A percentile compares a stretch with the other conserved stretches of the same genome.
Conservation (phyloP, 1,140 invertebrate species). For the Pseudomyrmex sp. region DNA sequence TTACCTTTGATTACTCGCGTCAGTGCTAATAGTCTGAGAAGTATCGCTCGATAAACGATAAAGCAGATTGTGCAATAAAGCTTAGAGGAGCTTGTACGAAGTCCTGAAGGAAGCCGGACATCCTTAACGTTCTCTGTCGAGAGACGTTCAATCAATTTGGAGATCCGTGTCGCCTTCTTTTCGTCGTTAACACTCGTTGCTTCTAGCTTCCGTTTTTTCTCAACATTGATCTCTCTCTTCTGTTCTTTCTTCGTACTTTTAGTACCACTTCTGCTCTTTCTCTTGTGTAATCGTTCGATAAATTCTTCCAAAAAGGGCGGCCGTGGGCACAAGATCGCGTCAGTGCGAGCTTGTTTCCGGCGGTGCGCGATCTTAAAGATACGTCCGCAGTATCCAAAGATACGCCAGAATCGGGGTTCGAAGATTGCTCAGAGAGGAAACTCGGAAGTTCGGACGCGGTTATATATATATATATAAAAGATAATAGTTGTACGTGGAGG, state of each 20-base stretch:
- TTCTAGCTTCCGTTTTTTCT: conserved; percentile 1
- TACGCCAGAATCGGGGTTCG: conserved; percentile 10
- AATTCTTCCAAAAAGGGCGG: conserved; percentile 39
- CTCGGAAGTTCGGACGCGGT: conserved; percentile 19
- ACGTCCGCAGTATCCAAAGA: conserved; percentile 52
- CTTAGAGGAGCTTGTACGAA: neutral
- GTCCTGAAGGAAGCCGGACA: neutral
- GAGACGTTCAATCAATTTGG: conserved; percentile 53
- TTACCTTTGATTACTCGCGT: neutral
- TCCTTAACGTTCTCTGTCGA: conserved; percentile 1
- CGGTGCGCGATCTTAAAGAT: conserved; percentile 52
- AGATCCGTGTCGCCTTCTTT: neutral
- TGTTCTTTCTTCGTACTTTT: conserved; percentile 5
- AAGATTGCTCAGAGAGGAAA: conserved; percentile 47
- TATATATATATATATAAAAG: conserved; percentile 47
- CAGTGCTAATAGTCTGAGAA: conserved; percentile 2
- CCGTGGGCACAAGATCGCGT: conserved; percentile 23
- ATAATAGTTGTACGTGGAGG: conserved; percentile 72
- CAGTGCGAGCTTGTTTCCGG: conserved; percentile 43
- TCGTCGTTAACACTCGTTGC: conserved; percentile 21
- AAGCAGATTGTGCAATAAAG: neutral
- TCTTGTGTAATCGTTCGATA: conserved; percentile 26
- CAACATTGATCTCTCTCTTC: neutral
- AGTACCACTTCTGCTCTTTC: neutral
- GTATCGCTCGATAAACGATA: conserved; percentile 17